Base-by-base conservation (phyloP, 2,113 vertebrate species). In the Mormyrus lacerda region DNA sequence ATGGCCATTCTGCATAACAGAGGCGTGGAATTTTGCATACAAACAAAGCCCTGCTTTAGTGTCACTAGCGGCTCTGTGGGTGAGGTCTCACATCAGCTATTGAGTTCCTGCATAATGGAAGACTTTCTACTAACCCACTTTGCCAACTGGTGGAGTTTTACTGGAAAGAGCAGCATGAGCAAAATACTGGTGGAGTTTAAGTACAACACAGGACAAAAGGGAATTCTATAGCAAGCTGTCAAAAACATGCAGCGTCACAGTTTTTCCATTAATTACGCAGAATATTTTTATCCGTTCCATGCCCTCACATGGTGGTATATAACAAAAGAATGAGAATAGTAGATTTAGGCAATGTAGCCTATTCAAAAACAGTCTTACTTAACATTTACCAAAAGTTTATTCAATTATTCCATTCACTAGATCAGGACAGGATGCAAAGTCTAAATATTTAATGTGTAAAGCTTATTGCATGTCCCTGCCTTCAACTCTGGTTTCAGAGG, bases 371-470 rank as follows among this genome's bases (percentile, higher is more conserved):
- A 9, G 17, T 39, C 35, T 39, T 55, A 87, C 85, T 61, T 17
- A 87, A 24, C 53, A 44, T 42, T 50, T 58, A 53, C 13, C 21
- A 21, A 87, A 13, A 35, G 24, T 35, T 19, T 65, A 42, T 87
- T 87, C 19, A 61, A 65, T 42, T 53, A 53, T 50, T 50, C 87
- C 55, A 44, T 87, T 65, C 48, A 87, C 17, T 87, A 17, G 76
- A 45, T 79, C 47, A 82, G 17, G n/a, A 88, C 15, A 69, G 17
- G 61, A 45, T 45, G 88, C 88, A 79, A 89, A 5, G 0, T 7
- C 10, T 89, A 85, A 89, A 89, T 84, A 85, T 85, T 89, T 89
- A 35, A 89, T 61, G 51, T 51, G 88, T 21, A 27, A 89, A 84
- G 79, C 51, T 85, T 51, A 89, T 19, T 42, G 51, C 51, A 31